These are phyloP conservation scores for Leucoma salicis DNA, from an alignment of 2,888 invertebrate species.

Conservation along the genomic window DNA sequence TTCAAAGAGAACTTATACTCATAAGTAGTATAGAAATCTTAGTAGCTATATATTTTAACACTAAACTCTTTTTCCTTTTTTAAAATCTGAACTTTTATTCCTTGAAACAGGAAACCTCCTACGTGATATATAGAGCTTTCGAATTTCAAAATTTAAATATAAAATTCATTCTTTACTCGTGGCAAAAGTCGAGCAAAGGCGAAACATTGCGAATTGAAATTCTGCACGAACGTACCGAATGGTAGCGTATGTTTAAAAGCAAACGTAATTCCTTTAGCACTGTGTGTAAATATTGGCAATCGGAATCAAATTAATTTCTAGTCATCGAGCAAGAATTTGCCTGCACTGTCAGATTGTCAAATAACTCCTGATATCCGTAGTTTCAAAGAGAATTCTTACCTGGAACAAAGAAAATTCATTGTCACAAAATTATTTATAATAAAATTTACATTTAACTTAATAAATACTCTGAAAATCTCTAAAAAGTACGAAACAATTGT, in stretches of 20 bases:
- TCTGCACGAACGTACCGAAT: slow-evolving; percentile 60
- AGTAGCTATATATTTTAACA: too few relatives aligned
- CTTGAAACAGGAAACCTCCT: too few relatives aligned
- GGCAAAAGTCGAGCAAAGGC: slow-evolving; percentile 56
- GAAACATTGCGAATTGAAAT: slow-evolving; percentile 73
- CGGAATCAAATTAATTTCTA: slow-evolving; percentile 54
- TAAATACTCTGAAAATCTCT: not conserved
- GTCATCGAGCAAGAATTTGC: slow-evolving; percentile 24
- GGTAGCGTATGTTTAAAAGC: slow-evolving; percentile 52
- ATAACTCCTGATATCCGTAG: slow-evolving; percentile 2
- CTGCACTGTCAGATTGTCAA: slow-evolving; percentile 18
- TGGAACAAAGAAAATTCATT: slow-evolving; percentile 39
- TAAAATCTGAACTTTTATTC: too few relatives aligned
- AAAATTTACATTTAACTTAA: not conserved
- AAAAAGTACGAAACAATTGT: slow-evolving; percentile 11
- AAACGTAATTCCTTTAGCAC: slow-evolving; percentile 55
- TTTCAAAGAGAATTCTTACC: slow-evolving; percentile 38
- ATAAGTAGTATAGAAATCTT: too few relatives aligned
- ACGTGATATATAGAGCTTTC: too few relatives aligned
- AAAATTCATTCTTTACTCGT: slow-evolving; percentile 67
- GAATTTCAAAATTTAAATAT: slow-evolving; percentile 61
- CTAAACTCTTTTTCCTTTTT: too few relatives aligned
- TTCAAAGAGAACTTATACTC: too few relatives aligned
- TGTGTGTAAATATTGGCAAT: slow-evolving; percentile 62
- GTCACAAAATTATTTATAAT: slow-evolving; percentile 6